Conservation (phyloP, 2,113 vertebrate genomes). For the Psilopogon haemacephalus region DNA sequence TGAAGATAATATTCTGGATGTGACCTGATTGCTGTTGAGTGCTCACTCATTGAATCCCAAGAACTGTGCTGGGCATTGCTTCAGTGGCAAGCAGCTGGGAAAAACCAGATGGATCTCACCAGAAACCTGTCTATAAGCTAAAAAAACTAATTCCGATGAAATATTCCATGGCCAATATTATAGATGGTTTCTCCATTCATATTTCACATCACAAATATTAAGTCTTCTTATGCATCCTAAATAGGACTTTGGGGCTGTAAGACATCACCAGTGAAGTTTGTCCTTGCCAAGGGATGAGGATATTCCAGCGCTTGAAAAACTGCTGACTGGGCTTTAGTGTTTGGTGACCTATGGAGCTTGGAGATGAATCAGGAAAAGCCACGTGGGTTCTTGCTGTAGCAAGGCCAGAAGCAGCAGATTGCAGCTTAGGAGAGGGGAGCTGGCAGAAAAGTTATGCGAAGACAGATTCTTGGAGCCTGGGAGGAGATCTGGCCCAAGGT, state of each 20-base stretch:
- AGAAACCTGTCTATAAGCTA: neutral
- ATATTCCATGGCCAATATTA: neutral
- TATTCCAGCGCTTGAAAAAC: neutral
- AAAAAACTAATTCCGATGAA: neutral
- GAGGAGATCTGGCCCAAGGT: neutral
- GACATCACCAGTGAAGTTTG: neutral
- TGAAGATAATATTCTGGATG: no score
- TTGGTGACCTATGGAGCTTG: rapidly evolving
- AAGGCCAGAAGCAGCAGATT: neutral
- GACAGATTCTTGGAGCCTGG: neutral
- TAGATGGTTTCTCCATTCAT: neutral
- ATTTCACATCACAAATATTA: neutral
- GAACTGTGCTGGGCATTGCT: neutral
- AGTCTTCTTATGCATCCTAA: neutral
- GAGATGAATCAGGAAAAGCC: neutral
- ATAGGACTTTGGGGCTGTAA: rapidly evolving
- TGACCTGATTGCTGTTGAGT: neutral
- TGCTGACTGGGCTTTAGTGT: neutral
- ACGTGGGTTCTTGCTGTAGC: neutral
- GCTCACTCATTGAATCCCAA: neutral
- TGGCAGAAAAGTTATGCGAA: neutral
- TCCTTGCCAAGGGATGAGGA: neutral
- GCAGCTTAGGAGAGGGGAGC: neutral
- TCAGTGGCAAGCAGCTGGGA: neutral
- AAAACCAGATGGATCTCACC: neutral